Conservation (phyloP, 2,797 vertebrate species). For the Karalla daura region DNA sequence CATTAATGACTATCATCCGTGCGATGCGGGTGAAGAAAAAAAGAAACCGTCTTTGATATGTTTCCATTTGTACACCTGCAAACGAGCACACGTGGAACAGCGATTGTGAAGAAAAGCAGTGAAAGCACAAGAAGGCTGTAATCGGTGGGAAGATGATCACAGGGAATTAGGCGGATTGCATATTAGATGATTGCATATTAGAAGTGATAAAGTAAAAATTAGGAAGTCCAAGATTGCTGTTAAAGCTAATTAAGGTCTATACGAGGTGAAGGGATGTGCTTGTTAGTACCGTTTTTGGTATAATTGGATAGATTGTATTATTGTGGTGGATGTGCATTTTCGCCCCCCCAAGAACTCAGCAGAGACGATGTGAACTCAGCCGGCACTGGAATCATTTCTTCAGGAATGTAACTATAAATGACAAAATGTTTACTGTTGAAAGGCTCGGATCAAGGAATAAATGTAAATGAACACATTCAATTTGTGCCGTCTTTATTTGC, state of each 20-base stretch:
- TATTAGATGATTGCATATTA: conserved; percentile 11
- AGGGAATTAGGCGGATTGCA: not conserved
- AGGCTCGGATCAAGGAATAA: conserved; percentile 58
- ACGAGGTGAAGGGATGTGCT: conserved; percentile 9
- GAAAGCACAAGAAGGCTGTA: conserved; percentile 1
- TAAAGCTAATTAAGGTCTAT: conserved; percentile 10
- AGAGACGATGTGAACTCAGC: conserved; percentile 53
- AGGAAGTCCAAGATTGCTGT: not conserved
- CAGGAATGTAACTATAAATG: conserved; percentile 52
- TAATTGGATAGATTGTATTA: conserved; percentile 38
- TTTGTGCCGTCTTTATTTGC: conserved; percentile 16
- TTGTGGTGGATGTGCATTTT: conserved; percentile 23
- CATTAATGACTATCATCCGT: conserved; percentile 5
- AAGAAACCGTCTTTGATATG: too few species aligned
- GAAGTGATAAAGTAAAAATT: not conserved
- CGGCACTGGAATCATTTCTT: conserved; percentile 64
- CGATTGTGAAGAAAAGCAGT: conserved; percentile 36
- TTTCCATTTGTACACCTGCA: conserved; percentile 9
- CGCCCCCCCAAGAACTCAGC: conserved; percentile 5
- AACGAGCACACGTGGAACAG: conserved; percentile 23
- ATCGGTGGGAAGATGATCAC: not conserved
- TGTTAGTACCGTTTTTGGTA: conserved; percentile 26
- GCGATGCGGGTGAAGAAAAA: not conserved
- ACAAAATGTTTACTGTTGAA: conserved; percentile 45
- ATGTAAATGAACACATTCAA: conserved; percentile 24